phyloP scores from a whole-genome alignment of 2,113 vertebrate species.

The Nesoenas mayeri region DNA sequence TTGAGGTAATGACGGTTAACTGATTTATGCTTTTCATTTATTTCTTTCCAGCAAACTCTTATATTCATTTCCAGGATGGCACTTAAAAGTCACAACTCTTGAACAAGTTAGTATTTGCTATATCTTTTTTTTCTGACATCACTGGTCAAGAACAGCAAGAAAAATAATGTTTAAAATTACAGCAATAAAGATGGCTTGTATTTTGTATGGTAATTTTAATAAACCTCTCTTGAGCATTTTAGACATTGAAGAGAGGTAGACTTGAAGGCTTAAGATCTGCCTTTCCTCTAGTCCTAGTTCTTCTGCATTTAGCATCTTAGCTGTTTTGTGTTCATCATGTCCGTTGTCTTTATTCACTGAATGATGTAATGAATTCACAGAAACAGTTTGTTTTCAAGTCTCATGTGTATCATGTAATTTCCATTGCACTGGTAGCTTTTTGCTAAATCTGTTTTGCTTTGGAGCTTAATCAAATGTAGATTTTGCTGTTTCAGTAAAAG shows the following conservation, averaged over 20 bases:
- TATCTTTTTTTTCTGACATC: background rate
- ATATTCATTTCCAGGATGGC: constrained; percentile 90
- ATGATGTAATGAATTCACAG: background rate
- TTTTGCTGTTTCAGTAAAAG: background rate
- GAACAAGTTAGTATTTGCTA: constrained; percentile 79
- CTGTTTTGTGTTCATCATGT: background rate
- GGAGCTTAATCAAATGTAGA: background rate
- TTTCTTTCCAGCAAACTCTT: constrained; percentile 86
- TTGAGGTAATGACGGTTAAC: background rate
- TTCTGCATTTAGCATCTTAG: background rate
- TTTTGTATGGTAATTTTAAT: background rate
- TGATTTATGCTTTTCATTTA: background rate
- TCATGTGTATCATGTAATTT: background rate
- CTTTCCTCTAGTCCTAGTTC: background rate
- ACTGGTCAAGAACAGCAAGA: background rate
- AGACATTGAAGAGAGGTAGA: background rate
- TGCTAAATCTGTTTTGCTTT: background rate
- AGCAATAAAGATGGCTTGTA: background rate
- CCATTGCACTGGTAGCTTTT: background rate
- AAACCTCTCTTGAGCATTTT: background rate
- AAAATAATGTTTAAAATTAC: background rate
- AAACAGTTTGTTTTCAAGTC: background rate
- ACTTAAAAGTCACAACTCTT: constrained; percentile 82
- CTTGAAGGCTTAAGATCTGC: background rate
- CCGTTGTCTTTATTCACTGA: background rate